phyloP scores from a whole-genome alignment of 2,888 invertebrate species.

The Tetranychus truncatus region DNA sequence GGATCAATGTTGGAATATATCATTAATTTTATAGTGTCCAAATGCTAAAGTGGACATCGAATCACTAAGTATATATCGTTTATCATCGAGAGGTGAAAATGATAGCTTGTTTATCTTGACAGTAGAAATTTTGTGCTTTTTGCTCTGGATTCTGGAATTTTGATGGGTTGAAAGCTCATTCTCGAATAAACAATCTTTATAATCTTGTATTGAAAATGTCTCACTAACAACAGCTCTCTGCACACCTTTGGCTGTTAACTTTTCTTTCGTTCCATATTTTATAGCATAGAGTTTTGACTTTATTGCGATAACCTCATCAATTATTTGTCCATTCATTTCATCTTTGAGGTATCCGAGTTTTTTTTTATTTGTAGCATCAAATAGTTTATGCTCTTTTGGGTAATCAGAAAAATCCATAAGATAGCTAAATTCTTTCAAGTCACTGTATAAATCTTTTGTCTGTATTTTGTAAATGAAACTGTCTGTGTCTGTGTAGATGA shows the following conservation, averaged over 20 bases:
- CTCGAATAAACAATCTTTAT: background rate
- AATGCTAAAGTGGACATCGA: too few relatives aligned
- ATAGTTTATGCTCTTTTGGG: slow-evolving; percentile 24
- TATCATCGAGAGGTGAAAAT: too few relatives aligned
- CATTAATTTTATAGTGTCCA: too few relatives aligned
- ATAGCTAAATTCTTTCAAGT: slow-evolving; percentile 22
- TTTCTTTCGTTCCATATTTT: background rate
- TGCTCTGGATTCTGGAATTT: too few relatives aligned
- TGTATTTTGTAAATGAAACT: slow-evolving; percentile 27
- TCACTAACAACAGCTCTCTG: background rate
- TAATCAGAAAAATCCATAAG: slow-evolving; percentile 29
- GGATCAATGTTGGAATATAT: too few relatives aligned
- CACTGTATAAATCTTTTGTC: slow-evolving; percentile 28
- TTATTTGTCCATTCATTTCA: slow-evolving; percentile 28
- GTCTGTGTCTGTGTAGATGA: slow-evolving; percentile 31
- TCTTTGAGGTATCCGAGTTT: slow-evolving; percentile 30
- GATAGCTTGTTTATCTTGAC: background rate
- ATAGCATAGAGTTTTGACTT: slow-evolving; percentile 21
- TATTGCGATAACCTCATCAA: slow-evolving; percentile 29
- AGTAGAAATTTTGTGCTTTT: background rate
- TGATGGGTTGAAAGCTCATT: background rate
- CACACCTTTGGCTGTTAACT: background rate
- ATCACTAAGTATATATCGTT: too few relatives aligned
- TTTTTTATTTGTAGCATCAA: slow-evolving; percentile 30
- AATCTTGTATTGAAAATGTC: background rate